Percentiles rank a stretch among this genome's conserved stretches.
These are phyloP conservation scores for Halcyon badia DNA, from an alignment of 2,797 vertebrate species.

Conservation along the genomic window DNA sequence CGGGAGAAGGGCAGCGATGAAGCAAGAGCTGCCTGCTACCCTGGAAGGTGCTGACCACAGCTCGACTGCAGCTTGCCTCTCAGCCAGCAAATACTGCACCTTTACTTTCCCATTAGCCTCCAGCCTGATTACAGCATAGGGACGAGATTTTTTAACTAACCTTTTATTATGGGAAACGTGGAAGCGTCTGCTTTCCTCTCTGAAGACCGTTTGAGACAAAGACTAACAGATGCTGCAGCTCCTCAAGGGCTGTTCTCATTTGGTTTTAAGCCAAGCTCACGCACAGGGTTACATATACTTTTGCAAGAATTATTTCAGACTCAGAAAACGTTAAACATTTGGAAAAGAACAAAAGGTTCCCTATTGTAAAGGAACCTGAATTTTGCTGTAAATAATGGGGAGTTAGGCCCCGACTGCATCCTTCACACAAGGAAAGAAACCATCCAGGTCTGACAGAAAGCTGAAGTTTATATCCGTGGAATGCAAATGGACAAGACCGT, in stretches of 20 bases:
- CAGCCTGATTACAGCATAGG: constrained; percentile 20
- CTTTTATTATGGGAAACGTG: constrained; percentile 22
- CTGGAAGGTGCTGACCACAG: constrained; percentile 9
- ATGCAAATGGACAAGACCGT: accelerated
- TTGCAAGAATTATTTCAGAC: not conserved
- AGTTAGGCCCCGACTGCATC: not conserved
- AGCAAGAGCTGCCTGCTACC: not conserved
- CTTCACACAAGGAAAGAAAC: not conserved
- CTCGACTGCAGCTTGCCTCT: not conserved
- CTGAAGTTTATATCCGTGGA: not conserved
- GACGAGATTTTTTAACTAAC: constrained; percentile 33
- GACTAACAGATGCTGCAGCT: constrained; percentile 51
- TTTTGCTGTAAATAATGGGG: not conserved
- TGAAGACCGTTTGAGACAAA: constrained; percentile 51
- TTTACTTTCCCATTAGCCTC: not conserved
- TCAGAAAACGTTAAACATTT: not conserved
- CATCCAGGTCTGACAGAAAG: not conserved
- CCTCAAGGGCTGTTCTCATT: constrained; percentile 46
- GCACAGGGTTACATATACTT: constrained; percentile 21
- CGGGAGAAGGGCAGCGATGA: not conserved
- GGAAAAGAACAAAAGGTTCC: not conserved
- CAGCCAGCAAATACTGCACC: constrained; percentile 7
- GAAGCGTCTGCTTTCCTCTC: constrained; percentile 39
- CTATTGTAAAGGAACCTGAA: not conserved
- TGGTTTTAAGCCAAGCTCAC: constrained; percentile 26